Evolutionary conservation across 2,888 invertebrate genomes (phyloP).

Genomic region (Drosophila hamatofila): DNA sequence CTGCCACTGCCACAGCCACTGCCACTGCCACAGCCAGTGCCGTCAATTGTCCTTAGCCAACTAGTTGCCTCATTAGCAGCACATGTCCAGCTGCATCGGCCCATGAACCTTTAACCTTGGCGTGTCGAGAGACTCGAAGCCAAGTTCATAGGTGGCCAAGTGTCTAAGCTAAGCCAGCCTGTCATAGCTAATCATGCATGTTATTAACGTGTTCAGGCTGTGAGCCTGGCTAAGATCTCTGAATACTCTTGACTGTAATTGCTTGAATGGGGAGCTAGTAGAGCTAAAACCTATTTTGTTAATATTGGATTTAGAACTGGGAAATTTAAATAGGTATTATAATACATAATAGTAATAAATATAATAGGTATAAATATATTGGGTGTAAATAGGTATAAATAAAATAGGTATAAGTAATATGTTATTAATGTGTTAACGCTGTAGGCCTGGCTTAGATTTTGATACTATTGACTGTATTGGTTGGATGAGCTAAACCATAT

Average conservation of each 20-base stretch:
- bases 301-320: too few species aligned
- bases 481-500: too few species aligned
- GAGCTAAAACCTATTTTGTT: neutral
- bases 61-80: conserved; percentile 18
- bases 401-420: too few species aligned
- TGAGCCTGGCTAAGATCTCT: neutral
- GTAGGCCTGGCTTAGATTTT: too few species aligned
- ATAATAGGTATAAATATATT: too few species aligned
- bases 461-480: too few species aligned
- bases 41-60: conserved; percentile 35
- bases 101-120: conserved; percentile 27
- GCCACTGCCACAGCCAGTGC: neutral
- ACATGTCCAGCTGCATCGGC: conserved; percentile 37
- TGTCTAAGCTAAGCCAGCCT: neutral
- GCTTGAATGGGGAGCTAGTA: neutral
- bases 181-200: neutral
- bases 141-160: conserved; percentile 8
- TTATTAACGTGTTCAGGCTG: neutral
- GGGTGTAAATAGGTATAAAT: too few species aligned
- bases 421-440: too few species aligned
- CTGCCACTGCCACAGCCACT: too few species aligned
- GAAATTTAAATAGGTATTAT: too few species aligned
- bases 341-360: too few species aligned
- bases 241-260: neutral
- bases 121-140: neutral